These are phyloP conservation scores for Rhagoletis pomonella DNA, from an alignment of 1,140 invertebrate genomes.

Conservation along the genomic window DNA sequence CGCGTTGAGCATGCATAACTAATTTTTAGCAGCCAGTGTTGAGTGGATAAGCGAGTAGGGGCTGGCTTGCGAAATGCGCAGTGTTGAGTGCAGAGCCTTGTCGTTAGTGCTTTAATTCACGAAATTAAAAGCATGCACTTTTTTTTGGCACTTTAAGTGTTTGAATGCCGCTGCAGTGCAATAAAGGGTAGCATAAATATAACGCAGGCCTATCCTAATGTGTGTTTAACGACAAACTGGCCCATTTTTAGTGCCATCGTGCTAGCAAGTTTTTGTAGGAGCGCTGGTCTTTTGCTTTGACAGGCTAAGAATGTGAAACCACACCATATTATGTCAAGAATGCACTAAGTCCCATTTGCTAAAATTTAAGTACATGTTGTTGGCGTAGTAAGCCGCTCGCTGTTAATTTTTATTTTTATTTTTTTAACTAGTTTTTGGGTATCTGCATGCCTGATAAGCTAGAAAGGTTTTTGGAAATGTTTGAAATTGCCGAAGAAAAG, in stretches of 20 bases:
- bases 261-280: not conserved
- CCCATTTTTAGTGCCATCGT: not conserved
- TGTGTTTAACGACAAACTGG: not conserved
- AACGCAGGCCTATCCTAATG: not conserved
- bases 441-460: too few species aligned
- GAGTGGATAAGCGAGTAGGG: slow-evolving; percentile 2
- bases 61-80: not conserved
- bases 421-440: too few species aligned
- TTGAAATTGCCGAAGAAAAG: too few species aligned
- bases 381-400: too few species aligned
- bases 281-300: not conserved
- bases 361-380: too few species aligned
- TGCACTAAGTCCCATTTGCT: too few species aligned
- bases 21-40: not conserved
- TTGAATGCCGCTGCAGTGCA: not conserved
- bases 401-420: too few species aligned
- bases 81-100: not conserved
- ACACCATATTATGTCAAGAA: not conserved
- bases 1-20: slow-evolving; percentile 3
- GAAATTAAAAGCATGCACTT: slow-evolving; percentile 5
- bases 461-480: too few species aligned
- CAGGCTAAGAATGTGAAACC: too few species aligned
- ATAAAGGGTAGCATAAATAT: not conserved
- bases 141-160: not conserved
- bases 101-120: slow-evolving; percentile 35